Conservation (phyloP, 2,888 invertebrate species). For the Sarcophaga carnaria region DNA sequence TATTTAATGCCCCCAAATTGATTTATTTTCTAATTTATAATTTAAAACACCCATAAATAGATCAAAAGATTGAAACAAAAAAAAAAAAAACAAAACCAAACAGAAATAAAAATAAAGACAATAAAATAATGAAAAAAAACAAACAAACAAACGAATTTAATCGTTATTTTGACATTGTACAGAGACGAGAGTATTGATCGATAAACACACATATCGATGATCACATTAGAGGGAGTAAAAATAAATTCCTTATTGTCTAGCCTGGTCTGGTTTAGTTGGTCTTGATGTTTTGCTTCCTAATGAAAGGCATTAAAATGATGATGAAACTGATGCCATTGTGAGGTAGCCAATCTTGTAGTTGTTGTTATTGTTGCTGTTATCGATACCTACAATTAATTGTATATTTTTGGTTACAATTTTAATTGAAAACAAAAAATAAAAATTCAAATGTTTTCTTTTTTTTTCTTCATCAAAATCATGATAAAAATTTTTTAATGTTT, state of each 20-base stretch:
- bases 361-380: no score
- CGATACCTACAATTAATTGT: no score
- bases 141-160: not conserved
- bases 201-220: not conserved
- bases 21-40: slow-evolving; percentile 26
- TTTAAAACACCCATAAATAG: slow-evolving; percentile 8
- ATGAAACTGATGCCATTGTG: no score
- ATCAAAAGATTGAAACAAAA: not conserved
- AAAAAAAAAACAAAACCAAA: no score
- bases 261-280: no score
- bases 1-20: slow-evolving; percentile 20
- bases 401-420: no score
- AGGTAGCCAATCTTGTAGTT: no score
- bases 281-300: no score
- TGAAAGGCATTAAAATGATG: no score
- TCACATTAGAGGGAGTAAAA: not conserved
- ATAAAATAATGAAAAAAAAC: not conserved
- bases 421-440: not conserved
- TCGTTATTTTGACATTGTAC: slow-evolving; percentile 34
- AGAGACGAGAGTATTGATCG: not conserved
- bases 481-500: not conserved
- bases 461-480: slow-evolving; percentile 9
- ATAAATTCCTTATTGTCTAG: no score
- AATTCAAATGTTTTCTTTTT: slow-evolving; percentile 6
- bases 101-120: no score